Percentiles rank a stretch among this genome's conserved stretches.
These are phyloP conservation scores for Macropis europaea DNA, from an alignment of 2,888 invertebrate species.

Conservation along the genomic window DNA sequence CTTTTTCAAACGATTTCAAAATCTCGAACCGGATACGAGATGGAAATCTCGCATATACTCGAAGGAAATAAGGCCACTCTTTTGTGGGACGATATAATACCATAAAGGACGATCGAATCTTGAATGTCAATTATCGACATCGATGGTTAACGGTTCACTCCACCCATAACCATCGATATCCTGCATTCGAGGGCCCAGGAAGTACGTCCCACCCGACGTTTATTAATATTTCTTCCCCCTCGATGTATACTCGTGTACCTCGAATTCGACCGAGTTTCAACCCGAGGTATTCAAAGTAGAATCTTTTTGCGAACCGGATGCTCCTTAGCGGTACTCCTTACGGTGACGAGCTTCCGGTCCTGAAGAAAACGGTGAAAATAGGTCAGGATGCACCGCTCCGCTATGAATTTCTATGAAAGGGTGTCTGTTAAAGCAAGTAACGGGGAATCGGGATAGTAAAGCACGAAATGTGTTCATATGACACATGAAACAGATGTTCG, in stretches of 20 bases:
- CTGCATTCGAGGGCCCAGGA: conserved; percentile 53
- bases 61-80: conserved; percentile 35
- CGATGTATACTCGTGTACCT: conserved; percentile 4
- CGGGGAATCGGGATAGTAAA: not conserved
- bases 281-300: conserved; percentile 23
- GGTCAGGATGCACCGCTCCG: conserved; percentile 32
- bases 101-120: conserved; percentile 47
- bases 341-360: conserved; percentile 51
- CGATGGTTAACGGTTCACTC: conserved; percentile 57
- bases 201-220: conserved; percentile 46
- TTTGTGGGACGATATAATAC: conserved; percentile 39
- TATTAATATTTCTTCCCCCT: conserved; percentile 60
- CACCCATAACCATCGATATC: conserved; percentile 47
- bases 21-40: conserved; percentile 27
- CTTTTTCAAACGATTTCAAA: not conserved
- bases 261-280: conserved; percentile 44
- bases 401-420: not conserved
- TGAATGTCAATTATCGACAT: conserved; percentile 54
- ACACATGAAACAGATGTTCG: not conserved
- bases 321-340: conserved; percentile 61
- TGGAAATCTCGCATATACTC: not conserved
- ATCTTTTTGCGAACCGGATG: conserved; percentile 57
- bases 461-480: not conserved
- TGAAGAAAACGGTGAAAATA: conserved; percentile 36
- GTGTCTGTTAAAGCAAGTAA: not conserved